Evolutionary conservation across 2,888 invertebrate genomes (phyloP).

Genomic region (Perizoma affinitatum): DNA sequence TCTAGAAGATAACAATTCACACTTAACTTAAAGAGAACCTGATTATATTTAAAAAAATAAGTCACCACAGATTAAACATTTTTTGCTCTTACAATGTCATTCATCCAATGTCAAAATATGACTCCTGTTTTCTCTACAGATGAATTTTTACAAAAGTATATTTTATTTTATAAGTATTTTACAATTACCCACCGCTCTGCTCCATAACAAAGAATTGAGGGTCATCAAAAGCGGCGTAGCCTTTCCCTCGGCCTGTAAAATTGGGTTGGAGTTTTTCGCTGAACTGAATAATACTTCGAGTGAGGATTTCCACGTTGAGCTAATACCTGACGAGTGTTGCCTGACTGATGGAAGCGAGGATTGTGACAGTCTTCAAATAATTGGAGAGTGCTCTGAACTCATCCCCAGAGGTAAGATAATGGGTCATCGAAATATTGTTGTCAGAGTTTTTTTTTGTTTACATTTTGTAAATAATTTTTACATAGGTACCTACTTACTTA

Average conservation of each 20-base stretch:
- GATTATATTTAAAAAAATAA: too few relatives aligned
- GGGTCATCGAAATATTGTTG: too few relatives aligned
- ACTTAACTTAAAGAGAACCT: too few relatives aligned
- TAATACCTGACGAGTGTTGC: slow-evolving; percentile 65
- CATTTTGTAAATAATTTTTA: too few relatives aligned
- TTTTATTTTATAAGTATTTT: slow-evolving; percentile 55
- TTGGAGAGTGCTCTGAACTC: slow-evolving; percentile 52
- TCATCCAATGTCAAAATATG: slow-evolving; percentile 18
- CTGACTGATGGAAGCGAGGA: slow-evolving; percentile 46
- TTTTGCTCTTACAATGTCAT: background rate
- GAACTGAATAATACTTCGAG: slow-evolving; percentile 59
- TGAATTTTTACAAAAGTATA: slow-evolving; percentile 62
- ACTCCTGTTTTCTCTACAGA: slow-evolving; percentile 46
- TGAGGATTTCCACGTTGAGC: slow-evolving; percentile 54
- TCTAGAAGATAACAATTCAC: too few relatives aligned
- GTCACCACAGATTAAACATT: too few relatives aligned
- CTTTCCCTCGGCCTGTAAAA: slow-evolving; percentile 41
- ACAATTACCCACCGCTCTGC: slow-evolving; percentile 12
- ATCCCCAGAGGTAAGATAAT: slow-evolving; percentile 53
- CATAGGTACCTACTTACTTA: too few relatives aligned
- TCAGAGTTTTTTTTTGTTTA: too few relatives aligned
- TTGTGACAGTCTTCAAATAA: slow-evolving; percentile 58
- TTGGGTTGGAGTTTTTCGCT: slow-evolving; percentile 58
- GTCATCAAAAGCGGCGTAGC: slow-evolving; percentile 49
- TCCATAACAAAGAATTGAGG: slow-evolving; percentile 37